Evolutionary conservation across 2,113 vertebrate genomes (phyloP).

Genomic region (Procavia capensis): DNA sequence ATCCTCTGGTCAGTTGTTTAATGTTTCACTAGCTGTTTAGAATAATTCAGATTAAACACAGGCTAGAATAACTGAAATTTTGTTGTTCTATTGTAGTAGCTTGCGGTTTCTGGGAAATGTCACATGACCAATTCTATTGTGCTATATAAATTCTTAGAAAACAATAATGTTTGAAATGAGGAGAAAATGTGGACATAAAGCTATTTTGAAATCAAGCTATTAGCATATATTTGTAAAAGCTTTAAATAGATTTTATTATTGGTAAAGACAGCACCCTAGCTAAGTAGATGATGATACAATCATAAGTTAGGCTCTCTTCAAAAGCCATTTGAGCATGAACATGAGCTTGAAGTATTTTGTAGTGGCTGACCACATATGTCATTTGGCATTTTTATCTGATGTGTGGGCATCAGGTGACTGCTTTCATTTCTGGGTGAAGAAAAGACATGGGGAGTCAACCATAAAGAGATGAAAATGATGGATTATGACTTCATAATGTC

Average conservation of each 20-base stretch:
- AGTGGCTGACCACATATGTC: constrained; percentile 51
- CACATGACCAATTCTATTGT: constrained; percentile 56
- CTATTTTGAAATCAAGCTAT: neutral
- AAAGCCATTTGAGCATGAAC: constrained; percentile 32
- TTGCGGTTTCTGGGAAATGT: constrained; percentile 56
- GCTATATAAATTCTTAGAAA: constrained; percentile 68
- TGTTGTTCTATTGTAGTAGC: neutral
- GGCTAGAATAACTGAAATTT: constrained; percentile 14
- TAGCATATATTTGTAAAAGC: neutral
- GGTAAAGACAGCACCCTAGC: neutral
- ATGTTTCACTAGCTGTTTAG: neutral
- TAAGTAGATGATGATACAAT: neutral
- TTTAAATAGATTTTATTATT: neutral
- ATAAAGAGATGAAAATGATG: constrained; percentile 73
- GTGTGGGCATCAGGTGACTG: constrained; percentile 66
- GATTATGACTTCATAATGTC: constrained; percentile 59
- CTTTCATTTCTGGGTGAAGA: constrained; percentile 74
- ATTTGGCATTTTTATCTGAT: constrained; percentile 78
- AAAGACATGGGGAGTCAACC: constrained; percentile 63
- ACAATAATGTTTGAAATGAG: constrained; percentile 52
- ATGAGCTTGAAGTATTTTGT: constrained; percentile 55
- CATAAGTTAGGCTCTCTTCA: neutral
- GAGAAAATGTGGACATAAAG: constrained; percentile 25
- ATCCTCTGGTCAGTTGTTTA: neutral
- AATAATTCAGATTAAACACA: neutral